A percentile compares a stretch with the other conserved stretches of the same genome.
These are phyloP conservation scores for Spermophilus dauricus DNA, from an alignment of 2,113 vertebrate species.

Conservation along the genomic window DNA sequence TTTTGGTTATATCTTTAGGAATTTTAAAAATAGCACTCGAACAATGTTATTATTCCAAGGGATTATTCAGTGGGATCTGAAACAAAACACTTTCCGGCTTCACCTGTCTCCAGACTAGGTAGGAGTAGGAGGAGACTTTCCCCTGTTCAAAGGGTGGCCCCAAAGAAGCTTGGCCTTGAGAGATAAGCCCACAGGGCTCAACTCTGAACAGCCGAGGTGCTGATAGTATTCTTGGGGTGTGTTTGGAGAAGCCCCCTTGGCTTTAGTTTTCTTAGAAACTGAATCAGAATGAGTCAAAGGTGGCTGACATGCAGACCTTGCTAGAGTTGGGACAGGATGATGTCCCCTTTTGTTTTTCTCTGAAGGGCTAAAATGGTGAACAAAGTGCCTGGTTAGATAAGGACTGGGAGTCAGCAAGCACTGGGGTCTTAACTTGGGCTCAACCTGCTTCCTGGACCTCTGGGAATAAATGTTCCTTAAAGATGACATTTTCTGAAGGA, in stretches of 20 bases:
- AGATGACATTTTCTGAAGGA: constrained; percentile 1
- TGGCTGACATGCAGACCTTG: background rate
- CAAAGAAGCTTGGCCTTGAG: background rate
- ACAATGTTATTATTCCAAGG: background rate
- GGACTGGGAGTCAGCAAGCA: background rate
- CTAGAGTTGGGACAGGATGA: background rate
- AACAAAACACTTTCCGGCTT: background rate
- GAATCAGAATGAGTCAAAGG: background rate
- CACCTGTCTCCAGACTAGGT: background rate
- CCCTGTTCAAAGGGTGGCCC: background rate
- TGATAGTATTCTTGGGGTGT: too few relatives aligned
- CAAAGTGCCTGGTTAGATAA: background rate
- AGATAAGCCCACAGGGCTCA: background rate
- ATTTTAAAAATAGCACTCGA: background rate
- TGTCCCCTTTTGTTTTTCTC: background rate
- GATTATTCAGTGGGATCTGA: background rate
- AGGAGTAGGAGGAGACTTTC: background rate
- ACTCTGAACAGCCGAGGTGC: background rate
- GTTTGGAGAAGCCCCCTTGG: background rate
- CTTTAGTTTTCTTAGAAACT: background rate
- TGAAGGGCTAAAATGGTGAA: background rate
- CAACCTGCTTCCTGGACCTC: background rate
- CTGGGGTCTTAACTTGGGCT: background rate
- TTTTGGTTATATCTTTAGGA: constrained; percentile 4
- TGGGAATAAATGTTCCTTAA: background rate